Conservation (phyloP, 2,797 vertebrate species). For the Coreius guichenoti region DNA sequence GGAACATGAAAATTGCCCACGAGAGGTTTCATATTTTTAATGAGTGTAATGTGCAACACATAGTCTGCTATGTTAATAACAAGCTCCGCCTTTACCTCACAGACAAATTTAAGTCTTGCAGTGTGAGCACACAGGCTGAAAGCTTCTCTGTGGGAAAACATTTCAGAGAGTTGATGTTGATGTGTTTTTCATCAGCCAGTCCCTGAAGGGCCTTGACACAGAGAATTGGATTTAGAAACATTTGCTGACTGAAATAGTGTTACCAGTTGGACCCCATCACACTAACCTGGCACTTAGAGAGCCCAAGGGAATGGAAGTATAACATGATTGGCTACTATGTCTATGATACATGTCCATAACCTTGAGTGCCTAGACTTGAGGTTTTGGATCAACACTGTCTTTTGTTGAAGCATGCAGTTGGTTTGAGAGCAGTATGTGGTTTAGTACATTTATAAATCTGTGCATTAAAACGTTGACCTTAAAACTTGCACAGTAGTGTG, state of each 20-base stretch:
- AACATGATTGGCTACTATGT: constrained; percentile 25
- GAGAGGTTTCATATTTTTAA: constrained; percentile 33
- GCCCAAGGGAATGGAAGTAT: constrained; percentile 23
- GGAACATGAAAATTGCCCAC: constrained; percentile 29
- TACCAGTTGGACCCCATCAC: constrained; percentile 39
- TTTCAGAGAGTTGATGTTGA: constrained; percentile 47
- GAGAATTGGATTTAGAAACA: constrained; percentile 60
- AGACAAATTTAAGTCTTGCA: constrained; percentile 20
- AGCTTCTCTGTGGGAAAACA: constrained; percentile 42
- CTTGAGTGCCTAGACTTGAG: constrained; percentile 29
- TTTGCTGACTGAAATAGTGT: constrained; percentile 55
- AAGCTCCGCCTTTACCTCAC: constrained; percentile 19
- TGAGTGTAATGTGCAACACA: not conserved
- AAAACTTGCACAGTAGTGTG: not conserved
- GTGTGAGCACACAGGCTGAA: constrained; percentile 38
- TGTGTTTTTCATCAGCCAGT: constrained; percentile 49
- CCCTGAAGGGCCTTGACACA: constrained; percentile 46
- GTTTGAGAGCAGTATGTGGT: constrained; percentile 8
- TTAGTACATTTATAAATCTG: constrained; percentile 14
- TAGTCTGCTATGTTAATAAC: constrained; percentile 24
- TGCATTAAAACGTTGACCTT: constrained; percentile 31
- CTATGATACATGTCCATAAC: constrained; percentile 21
- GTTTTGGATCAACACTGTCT: constrained; percentile 19
- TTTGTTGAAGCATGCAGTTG: not conserved
- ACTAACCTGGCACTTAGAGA: constrained; percentile 47